phyloP scores from a whole-genome alignment of 1,140 invertebrate species.

The Brachionus sp. region DNA sequence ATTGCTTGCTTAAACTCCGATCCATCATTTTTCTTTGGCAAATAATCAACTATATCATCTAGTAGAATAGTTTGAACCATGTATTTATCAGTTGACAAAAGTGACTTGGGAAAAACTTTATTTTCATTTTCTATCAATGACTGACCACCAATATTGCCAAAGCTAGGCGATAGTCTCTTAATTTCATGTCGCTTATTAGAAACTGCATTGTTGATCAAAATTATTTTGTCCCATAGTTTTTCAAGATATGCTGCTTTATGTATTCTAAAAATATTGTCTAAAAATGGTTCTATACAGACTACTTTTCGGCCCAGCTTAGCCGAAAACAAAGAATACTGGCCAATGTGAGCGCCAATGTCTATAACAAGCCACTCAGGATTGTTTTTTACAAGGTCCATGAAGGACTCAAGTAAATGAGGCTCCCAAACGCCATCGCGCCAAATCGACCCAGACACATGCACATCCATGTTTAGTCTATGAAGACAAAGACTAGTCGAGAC shows the following conservation, averaged over 20 bases:
- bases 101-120: neutral
- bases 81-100: neutral
- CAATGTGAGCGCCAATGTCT: neutral
- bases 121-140: neutral
- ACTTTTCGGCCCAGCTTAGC: neutral
- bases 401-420: neutral
- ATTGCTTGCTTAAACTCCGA: neutral
- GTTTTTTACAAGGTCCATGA: neutral
- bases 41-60: conserved; percentile 18
- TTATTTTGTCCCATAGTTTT: conserved; percentile 1
- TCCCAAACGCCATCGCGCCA: conserved; percentile 13
- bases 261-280: neutral
- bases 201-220: neutral
- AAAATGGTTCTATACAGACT: neutral
- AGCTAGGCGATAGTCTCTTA: neutral
- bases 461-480: neutral
- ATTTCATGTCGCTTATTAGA: neutral
- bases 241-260: neutral
- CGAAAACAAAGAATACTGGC: neutral
- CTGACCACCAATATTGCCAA: conserved; percentile 36
- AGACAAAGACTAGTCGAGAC: conserved; percentile 16
- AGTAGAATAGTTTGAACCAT: neutral
- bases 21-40: neutral
- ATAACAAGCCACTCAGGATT: neutral
- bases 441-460: conserved; percentile 32